Base-by-base conservation (phyloP, 2,113 vertebrate genomes). In the Cariama cristata region DNA sequence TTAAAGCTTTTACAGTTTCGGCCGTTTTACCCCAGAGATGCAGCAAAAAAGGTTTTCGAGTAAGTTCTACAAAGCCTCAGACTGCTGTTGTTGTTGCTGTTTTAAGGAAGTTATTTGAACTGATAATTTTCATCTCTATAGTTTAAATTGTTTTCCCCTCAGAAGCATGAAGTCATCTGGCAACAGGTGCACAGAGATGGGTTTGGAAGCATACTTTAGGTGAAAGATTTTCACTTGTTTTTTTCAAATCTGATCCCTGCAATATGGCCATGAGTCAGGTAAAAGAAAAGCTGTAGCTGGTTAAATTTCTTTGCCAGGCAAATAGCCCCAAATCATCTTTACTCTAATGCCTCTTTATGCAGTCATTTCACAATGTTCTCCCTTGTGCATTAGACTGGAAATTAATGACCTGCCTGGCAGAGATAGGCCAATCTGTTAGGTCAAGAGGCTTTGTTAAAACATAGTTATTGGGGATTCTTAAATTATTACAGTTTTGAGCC, bases 281-380 rank as follows among this genome's bases (percentile, higher is more conserved):
- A 50, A 71, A 73, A 85, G n/a, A 64, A 52, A 82, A 93, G 56
- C 49, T 38, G 40, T 27, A 60, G 53, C 63, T 72, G 2, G 0
- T 52, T 68, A 67, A 10, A 14, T 40, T 79, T 33, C 85, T 82
- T 72, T 64, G 82, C 67, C 88, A 81, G 81, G 76, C 28, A 68
- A 88, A 82, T 9, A 88, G 66, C 21, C 60, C 58, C 52, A 79
- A 44, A 92, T 86, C 66, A 62, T 80, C 85, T 82, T 75, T 88
- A 67, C 38, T 71, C 84, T 69, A 23, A 19, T 82, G 92, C 74
- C 49, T 90, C 69, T 85, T 75, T 23, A 50, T 50, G 74, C 87
- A 92, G 60, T 40, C 85, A 58, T 91, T 96, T 93, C 96, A 90
- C 90, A 82, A 28, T 76, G 74, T 62, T 97, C 85, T 92, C 71